phyloP scores from a whole-genome alignment of 2,113 vertebrate species.

The Platichthys flesus region DNA sequence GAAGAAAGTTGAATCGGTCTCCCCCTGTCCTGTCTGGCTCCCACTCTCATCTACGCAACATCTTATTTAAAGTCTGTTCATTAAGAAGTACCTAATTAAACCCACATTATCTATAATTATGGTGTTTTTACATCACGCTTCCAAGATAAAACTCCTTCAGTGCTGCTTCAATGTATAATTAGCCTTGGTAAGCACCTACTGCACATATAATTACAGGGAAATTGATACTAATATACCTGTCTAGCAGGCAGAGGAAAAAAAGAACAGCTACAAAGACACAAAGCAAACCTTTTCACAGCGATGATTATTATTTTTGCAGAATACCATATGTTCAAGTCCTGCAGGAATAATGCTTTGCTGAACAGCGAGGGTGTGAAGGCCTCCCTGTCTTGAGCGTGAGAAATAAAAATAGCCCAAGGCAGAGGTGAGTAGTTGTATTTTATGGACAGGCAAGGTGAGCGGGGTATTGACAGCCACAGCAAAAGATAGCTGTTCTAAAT shows the following conservation, averaged over 20 bases:
- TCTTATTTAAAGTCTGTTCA: constrained; percentile 73
- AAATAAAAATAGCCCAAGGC: neutral
- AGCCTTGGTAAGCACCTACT: constrained; percentile 59
- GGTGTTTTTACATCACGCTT: constrained; percentile 73
- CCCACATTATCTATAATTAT: constrained; percentile 80
- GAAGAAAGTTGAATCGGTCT: constrained; percentile 37
- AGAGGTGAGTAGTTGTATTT: neutral
- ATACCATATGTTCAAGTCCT: constrained; percentile 4
- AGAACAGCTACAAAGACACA: constrained; percentile 4
- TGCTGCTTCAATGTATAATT: constrained; percentile 67
- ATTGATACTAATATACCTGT: constrained; percentile 62
- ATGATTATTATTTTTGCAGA: constrained; percentile 36
- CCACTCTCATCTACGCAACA: constrained; percentile 41
- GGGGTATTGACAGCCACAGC: neutral
- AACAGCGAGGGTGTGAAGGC: neutral
- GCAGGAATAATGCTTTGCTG: constrained; percentile 10
- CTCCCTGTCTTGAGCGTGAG: neutral
- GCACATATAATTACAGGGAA: constrained; percentile 63
- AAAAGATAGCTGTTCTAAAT: neutral
- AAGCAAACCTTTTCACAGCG: constrained; percentile 18
- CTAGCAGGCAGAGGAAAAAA: neutral
- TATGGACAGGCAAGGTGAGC: neutral
- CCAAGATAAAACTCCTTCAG: constrained; percentile 69
- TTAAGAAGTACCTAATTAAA: constrained; percentile 77
- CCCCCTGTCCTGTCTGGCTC: constrained; percentile 10